Conservation (phyloP, 1,140 invertebrate species). For the Periplaneta americana region DNA sequence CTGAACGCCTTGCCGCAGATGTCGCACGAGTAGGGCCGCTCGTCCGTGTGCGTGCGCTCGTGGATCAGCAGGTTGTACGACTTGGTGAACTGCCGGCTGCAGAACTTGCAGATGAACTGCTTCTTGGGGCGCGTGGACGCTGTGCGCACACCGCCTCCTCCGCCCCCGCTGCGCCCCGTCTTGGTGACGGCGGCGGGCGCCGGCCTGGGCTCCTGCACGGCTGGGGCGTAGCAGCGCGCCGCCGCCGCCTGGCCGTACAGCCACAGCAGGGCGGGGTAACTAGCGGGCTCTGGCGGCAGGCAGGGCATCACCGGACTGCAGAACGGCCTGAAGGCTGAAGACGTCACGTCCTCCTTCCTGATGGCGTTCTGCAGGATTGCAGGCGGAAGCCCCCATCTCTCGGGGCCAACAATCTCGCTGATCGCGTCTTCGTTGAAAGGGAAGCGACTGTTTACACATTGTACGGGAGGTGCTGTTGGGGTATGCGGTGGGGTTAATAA, state of each 20-base stretch:
- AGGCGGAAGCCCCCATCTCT: neutral
- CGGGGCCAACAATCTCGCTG: neutral
- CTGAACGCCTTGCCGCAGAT: conserved; percentile 79
- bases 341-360: neutral
- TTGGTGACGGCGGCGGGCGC: conserved; percentile 28
- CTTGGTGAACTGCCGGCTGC: conserved; percentile 95
- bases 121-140: conserved; percentile 59
- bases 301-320: neutral
- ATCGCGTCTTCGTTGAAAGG: conserved; percentile 18
- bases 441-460: conserved; percentile 5
- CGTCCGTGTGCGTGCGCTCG: conserved; percentile 96
- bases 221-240: neutral
- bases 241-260: conserved; percentile 13
- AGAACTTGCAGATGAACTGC: conserved; percentile 86
- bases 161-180: conserved; percentile 22
- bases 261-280: conserved; percentile 13
- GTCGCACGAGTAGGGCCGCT: conserved; percentile 96
- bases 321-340: neutral
- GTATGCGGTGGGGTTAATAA: conserved; percentile 29
- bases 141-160: conserved; percentile 47
- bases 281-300: conserved; percentile 23
- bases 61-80: conserved; percentile 97
- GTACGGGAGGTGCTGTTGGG: conserved; percentile 22
- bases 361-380: neutral
- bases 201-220: conserved; percentile 12